Evolutionary conservation across 1,140 invertebrate species (phyloP), one percentile per base, ranked within the genome.

Genomic region (Bombus affinis): DNA sequence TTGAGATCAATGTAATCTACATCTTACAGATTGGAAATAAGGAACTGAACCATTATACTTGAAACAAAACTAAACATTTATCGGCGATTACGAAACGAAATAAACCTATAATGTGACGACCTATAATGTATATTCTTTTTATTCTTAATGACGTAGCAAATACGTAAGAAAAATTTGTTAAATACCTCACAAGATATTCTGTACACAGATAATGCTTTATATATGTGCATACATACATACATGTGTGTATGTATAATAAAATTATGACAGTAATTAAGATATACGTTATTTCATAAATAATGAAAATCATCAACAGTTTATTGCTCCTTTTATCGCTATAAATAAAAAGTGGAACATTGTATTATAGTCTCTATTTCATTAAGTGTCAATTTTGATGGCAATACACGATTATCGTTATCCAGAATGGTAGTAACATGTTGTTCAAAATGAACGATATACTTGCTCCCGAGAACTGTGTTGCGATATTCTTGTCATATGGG

Each of bases 231-330:
- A 83, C 81, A 81, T 83, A 87, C 86, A 87, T 78, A 71, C 81
- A 85, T 86, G 65, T 83, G 70, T 85, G 81, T 90, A 91, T 91
- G 83, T 91, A 90, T 90, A 92, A 92, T 92, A 90, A 93, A 93
- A 92, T 93, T 93, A 89, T 93, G 93, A 93, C 92, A 92, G 88
- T 93, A 94, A 93, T 90, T 93, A 92, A 93, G 89, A 86, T 86
- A 92, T 92, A 89, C 90, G 88, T 93, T 93, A 93, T 93, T 94
- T 93, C 92, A 92, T 93, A 92, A 93, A 93, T 92, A 93, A 86
- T 91, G 88, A 92, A 91, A 66, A 89, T 92, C 89, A 89, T 90
- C 74, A 89, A 93, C 91, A 86, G 88, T 92, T 93, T 92, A 92
- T 90, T 89, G 87, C 92, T 92, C 90, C 91, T 91, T 93, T 93